Conservation (phyloP, 37 sponge, comb jelly and placozoan species). For the Cladorhizidae sp. region DNA sequence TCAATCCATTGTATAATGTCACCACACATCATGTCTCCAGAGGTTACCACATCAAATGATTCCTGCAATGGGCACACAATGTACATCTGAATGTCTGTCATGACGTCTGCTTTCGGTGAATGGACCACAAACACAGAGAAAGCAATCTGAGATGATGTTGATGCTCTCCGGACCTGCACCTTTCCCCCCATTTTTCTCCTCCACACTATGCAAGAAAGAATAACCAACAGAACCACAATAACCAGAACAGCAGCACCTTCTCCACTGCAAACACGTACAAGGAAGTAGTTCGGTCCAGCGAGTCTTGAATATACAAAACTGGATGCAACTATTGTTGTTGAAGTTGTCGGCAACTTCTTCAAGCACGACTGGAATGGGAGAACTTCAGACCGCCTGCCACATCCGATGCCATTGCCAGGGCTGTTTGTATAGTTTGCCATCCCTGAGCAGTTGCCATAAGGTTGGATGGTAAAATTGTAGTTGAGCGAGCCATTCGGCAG, state of each 20-base stretch:
- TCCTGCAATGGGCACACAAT: not conserved
- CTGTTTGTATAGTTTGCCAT: not conserved
- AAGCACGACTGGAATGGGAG: not conserved
- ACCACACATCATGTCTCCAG: not conserved
- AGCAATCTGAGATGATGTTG: not conserved
- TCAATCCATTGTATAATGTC: conserved; percentile 1
- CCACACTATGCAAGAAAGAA: not conserved
- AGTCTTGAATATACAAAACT: not conserved
- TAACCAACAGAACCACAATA: not conserved
- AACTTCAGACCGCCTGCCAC: not conserved
- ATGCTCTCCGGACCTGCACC: not conserved
- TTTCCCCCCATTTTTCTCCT: not conserved
- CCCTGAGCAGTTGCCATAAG: not conserved
- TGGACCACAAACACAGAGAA: not conserved
- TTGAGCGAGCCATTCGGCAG: not conserved
- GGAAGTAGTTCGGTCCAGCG: not conserved
- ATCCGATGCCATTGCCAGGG: not conserved
- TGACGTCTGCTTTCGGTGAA: not conserved
- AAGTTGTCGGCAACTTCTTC: too few relatives aligned
- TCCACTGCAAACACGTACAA: not conserved
- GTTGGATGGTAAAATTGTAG: not conserved
- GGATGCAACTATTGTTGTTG: not conserved
- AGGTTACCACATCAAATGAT: not conserved
- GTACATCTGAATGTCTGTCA: not conserved
- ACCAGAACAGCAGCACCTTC: not conserved